These are phyloP conservation scores for Molossus alvarezi DNA, from an alignment of 2,797 vertebrate genomes.

Conservation along the genomic window DNA sequence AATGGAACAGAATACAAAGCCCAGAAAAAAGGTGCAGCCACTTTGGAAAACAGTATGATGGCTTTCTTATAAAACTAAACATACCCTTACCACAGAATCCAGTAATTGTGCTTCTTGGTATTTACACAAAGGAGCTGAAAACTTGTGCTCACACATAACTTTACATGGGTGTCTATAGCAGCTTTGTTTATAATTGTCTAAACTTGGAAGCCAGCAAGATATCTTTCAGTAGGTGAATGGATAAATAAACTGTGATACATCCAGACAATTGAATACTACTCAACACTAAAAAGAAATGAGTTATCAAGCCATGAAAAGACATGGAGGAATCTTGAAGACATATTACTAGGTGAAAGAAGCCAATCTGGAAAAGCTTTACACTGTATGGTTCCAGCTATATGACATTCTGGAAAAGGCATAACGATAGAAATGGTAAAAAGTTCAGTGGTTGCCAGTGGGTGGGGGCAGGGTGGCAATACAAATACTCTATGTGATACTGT, in stretches of 20 bases:
- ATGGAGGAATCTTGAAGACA: not conserved
- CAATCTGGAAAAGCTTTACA: not conserved
- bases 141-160: not conserved
- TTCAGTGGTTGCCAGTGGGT: not conserved
- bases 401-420: slow-evolving; percentile 32
- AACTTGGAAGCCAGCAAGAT: not conserved
- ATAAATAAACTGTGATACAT: not conserved
- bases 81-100: not conserved
- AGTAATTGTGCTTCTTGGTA: not conserved
- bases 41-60: not conserved
- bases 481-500: too few relatives aligned
- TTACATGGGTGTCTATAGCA: not conserved
- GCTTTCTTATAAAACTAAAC: not conserved
- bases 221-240: not conserved
- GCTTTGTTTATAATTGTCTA: not conserved
- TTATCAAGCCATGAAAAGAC: not conserved
- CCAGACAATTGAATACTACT: not conserved
- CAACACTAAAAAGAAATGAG: not conserved
- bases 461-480: not conserved
- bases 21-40: not conserved
- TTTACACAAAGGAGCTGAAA: slow-evolving; percentile 12
- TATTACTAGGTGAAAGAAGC: not conserved
- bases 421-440: not conserved
- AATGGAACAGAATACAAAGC: not conserved
- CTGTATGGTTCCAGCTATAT: not conserved